Base-by-base conservation (phyloP, 2,888 invertebrate genomes). In the Aspidiotus destructor region DNA sequence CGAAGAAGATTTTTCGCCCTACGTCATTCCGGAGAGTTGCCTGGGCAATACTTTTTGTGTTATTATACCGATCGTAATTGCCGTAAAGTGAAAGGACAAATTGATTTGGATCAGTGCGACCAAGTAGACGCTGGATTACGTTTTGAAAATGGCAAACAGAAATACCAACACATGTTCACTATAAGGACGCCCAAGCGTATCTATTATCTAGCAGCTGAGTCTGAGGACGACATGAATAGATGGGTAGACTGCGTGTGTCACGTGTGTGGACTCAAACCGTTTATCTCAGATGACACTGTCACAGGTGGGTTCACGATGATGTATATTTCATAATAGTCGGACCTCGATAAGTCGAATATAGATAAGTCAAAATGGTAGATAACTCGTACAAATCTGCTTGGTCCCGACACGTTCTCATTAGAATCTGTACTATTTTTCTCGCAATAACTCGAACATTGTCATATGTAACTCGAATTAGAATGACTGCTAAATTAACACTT, bases 191-290 rank as follows among this genome's bases (percentile, higher is more conserved):
- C 91, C 48, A 87, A 88, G 72, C 83, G 96, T 73, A 89, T 87
- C 44, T 97, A 95, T 77, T 95, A 92, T 77, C 81, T 97, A 73
- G 94, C 94, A 70, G 93, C 95, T 0, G 93, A 94, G 74, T 87
- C 88, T 44, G 93, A 94, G 76, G 83, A 84, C 60, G 94, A 95
- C 75, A 95, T 97, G 95, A 88, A 88, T 74, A 87, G 87, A 77
- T 97, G 97, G 97, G 95, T 96, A 10, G 88, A 90, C 75, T 91
- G 89, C 71, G 89, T 97, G 73, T 96, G 96, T 78, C 86, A 88
- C 78, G 92, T 93, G 55, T 96, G 95, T 77, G 90, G 92, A 61
- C 79, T 93, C 70, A 86, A 89, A 75, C 85, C 89, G 2, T 84
- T 84, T 9, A 84, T 84, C 11, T 84, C 84, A 70, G 81, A 84